Evolutionary conservation across 1,140 invertebrate species (phyloP).

Genomic region (Portunus trituberculatus): DNA sequence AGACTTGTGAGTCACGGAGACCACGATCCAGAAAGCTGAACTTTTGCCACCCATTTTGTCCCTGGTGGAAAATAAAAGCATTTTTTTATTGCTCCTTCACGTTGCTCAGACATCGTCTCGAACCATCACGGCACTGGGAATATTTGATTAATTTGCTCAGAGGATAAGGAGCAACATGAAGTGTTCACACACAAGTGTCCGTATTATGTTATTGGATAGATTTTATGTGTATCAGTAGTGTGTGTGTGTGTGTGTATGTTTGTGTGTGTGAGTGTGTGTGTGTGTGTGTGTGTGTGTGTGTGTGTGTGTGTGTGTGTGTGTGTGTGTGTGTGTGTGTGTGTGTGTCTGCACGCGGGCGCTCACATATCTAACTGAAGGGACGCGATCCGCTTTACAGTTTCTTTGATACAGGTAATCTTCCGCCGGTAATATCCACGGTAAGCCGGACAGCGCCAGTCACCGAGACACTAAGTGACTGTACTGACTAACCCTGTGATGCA

Average conservation of each 20-base stretch:
- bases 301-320: neutral
- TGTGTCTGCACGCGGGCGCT: neutral
- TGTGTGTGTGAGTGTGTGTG: slow-evolving; percentile 3
- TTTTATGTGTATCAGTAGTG: neutral
- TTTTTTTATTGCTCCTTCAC: too few relatives aligned
- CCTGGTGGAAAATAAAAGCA: neutral
- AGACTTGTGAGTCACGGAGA: too few relatives aligned
- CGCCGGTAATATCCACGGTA: too few relatives aligned
- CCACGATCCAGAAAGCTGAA: neutral
- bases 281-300: neutral
- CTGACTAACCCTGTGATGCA: too few relatives aligned
- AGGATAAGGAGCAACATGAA: too few relatives aligned
- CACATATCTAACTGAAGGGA: neutral
- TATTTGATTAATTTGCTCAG: too few relatives aligned
- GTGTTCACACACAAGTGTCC: too few relatives aligned
- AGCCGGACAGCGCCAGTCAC: too few relatives aligned
- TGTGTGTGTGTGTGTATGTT: slow-evolving; percentile 29
- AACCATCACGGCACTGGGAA: too few relatives aligned
- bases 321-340: neutral
- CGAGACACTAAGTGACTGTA: too few relatives aligned
- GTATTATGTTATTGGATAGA: too few relatives aligned
- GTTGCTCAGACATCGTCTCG: too few relatives aligned
- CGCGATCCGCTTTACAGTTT: neutral
- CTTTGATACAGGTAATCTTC: neutral
- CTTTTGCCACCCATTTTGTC: neutral